These are phyloP conservation scores for Tiliacea aurago DNA, from an alignment of 2,888 invertebrate species.

Conservation along the genomic window DNA sequence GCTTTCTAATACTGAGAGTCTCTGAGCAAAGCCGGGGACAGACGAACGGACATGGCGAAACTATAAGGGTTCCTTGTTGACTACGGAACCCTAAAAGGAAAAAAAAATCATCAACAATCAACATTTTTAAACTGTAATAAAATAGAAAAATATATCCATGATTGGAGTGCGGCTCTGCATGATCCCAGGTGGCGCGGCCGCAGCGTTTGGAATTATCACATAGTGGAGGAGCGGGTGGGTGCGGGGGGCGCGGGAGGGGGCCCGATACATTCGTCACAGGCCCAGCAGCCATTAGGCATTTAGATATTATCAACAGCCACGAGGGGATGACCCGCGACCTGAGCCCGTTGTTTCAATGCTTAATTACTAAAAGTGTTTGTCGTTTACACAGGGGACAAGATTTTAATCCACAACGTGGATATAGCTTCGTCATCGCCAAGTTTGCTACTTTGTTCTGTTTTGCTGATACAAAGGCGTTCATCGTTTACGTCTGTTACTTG, in stretches of 20 bases:
- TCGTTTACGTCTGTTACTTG: slow-evolving; percentile 78
- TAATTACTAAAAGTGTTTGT: slow-evolving; percentile 89
- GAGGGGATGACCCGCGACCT: slow-evolving; percentile 88
- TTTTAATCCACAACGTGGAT: slow-evolving; percentile 69
- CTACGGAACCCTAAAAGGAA: too few relatives aligned
- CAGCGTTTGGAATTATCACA: slow-evolving; percentile 91
- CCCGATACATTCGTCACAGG: slow-evolving; percentile 90
- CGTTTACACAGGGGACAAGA: slow-evolving; percentile 78
- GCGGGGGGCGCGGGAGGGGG: slow-evolving; percentile 71
- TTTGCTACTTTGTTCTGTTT: slow-evolving; percentile 61
- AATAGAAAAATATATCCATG: slow-evolving; percentile 33
- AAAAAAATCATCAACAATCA: neutral
- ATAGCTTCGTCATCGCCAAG: slow-evolving; percentile 64
- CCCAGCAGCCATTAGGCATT: slow-evolving; percentile 91
- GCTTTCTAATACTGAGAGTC: too few relatives aligned
- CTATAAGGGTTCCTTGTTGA: too few relatives aligned
- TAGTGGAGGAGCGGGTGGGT: slow-evolving; percentile 86
- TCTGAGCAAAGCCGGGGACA: too few relatives aligned
- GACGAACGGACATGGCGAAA: too few relatives aligned
- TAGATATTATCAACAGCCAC: slow-evolving; percentile 90
- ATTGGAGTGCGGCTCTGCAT: slow-evolving; percentile 83
- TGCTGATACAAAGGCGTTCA: slow-evolving; percentile 67
- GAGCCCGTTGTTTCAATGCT: slow-evolving; percentile 86
- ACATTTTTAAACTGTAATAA: neutral
- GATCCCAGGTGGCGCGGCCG: slow-evolving; percentile 91